A percentile compares a stretch with the other conserved stretches of the same genome.
Conservation (phyloP, 2,797 vertebrate species). For the Lagorchestes hirsutus region DNA sequence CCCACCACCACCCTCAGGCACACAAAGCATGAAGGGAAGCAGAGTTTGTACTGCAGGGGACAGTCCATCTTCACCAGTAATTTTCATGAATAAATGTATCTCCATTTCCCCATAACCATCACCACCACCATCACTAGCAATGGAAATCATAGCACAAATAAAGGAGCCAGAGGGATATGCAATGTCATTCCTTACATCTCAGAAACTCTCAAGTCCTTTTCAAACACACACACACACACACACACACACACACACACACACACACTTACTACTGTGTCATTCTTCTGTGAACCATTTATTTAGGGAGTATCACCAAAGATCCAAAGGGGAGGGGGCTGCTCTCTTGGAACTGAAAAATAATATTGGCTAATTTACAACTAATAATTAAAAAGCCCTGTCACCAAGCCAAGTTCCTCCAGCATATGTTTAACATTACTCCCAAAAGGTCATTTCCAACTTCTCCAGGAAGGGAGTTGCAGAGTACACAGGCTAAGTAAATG, state of each 20-base stretch:
- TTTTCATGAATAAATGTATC: not conserved
- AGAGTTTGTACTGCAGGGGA: fast-evolving
- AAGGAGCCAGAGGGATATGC: not conserved
- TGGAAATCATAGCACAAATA: not conserved
- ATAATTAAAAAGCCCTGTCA: constrained; percentile 81
- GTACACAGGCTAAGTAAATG: constrained; percentile 77
- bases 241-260: no score
- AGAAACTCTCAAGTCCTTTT: not conserved
- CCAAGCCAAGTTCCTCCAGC: constrained; percentile 70
- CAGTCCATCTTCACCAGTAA: not conserved
- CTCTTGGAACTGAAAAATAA: constrained; percentile 60
- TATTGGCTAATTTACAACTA: constrained; percentile 81
- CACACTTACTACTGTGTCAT: not conserved
- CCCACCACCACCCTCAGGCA: no score
- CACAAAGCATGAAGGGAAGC: not conserved
- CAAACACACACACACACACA: not conserved
- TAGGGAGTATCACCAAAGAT: not conserved
- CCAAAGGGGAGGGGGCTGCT: constrained; percentile 13
- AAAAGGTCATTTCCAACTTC: constrained; percentile 82
- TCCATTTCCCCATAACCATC: not conserved
- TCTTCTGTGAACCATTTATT: not conserved
- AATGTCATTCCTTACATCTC: not conserved
- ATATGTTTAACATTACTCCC: constrained; percentile 82
- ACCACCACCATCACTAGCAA: not conserved
- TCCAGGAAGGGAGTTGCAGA: constrained; percentile 79